These are phyloP conservation scores for Furcifer pardalis DNA, from an alignment of 2,797 vertebrate species.

Conservation along the genomic window DNA sequence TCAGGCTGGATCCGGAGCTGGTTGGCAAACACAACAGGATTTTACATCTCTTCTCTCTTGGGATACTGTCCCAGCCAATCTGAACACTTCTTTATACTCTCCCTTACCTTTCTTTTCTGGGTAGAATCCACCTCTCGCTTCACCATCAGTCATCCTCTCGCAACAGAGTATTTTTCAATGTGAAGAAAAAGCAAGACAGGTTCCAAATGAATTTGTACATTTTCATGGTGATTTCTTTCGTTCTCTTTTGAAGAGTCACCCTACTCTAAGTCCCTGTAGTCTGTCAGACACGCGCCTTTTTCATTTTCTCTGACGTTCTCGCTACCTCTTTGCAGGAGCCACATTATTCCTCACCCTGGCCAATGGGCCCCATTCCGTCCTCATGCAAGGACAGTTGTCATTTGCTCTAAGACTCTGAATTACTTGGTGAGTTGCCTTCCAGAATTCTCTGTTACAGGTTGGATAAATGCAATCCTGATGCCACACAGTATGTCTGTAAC, in stretches of 20 bases:
- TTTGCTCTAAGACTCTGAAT: conserved; percentile 16
- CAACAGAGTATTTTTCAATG: conserved; percentile 80
- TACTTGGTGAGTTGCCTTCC: neutral
- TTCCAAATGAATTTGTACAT: conserved; percentile 78
- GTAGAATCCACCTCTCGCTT: conserved; percentile 79
- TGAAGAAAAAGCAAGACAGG: conserved; percentile 33
- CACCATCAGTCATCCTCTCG: conserved; percentile 54
- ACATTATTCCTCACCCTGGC: conserved; percentile 1
- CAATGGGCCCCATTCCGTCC: accelerated
- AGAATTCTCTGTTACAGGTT: accelerated
- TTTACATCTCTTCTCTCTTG: conserved; percentile 78
- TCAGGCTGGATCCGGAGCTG: conserved; percentile 80
- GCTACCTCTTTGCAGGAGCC: conserved; percentile 84
- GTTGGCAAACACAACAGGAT: conserved; percentile 79
- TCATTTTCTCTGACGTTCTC: conserved; percentile 68
- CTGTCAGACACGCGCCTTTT: conserved; percentile 69
- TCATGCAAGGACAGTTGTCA: conserved; percentile 7
- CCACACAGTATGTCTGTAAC: neutral
- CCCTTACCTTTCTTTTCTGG: conserved; percentile 80
- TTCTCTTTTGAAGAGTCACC: conserved; percentile 81
- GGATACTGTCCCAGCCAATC: conserved; percentile 80
- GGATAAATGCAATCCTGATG: neutral
- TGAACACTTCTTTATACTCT: conserved; percentile 84
- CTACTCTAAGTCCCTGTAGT: conserved; percentile 73
- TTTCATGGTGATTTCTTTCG: conserved; percentile 70